phyloP scores from a whole-genome alignment of 2,888 invertebrate species.

The Drosophila tanythrix region DNA sequence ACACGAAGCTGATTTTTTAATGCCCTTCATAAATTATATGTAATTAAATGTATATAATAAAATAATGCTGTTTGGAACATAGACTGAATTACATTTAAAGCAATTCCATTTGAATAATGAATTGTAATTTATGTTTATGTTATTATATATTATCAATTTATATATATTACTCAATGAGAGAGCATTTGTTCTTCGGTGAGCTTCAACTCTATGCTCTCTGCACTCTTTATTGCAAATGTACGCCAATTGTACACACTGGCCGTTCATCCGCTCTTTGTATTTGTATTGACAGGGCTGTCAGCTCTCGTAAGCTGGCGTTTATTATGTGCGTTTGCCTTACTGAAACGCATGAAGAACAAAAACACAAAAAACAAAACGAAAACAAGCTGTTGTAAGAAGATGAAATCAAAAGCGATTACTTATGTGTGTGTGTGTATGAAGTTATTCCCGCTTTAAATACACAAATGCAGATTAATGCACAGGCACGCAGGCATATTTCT shows the following conservation, averaged over 20 bases:
- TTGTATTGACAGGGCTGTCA: slow-evolving; percentile 77
- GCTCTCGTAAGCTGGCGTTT: slow-evolving; percentile 75
- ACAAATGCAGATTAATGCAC: slow-evolving; percentile 57
- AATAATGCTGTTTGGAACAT: not conserved
- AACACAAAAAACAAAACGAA: slow-evolving; percentile 17
- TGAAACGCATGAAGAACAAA: slow-evolving; percentile 2
- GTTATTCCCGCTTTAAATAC: slow-evolving; percentile 69
- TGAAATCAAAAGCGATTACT: slow-evolving; percentile 71
- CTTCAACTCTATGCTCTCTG: slow-evolving; percentile 2
- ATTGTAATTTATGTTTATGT: not conserved
- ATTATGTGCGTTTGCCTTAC: slow-evolving; percentile 60
- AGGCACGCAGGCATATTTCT: slow-evolving; percentile 47
- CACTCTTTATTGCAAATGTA: slow-evolving; percentile 66
- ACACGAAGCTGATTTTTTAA: slow-evolving; percentile 33
- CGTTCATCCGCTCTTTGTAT: slow-evolving; percentile 37
- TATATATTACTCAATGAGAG: not conserved
- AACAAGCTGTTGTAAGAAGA: slow-evolving; percentile 51
- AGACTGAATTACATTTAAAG: not conserved
- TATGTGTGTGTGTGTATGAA: slow-evolving; percentile 51
- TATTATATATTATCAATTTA: not conserved
- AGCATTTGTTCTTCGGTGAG: slow-evolving; percentile 34
- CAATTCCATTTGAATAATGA: not conserved
- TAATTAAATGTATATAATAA: not conserved
- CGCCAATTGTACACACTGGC: slow-evolving; percentile 66
- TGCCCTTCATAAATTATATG: not conserved